phyloP scores from a whole-genome alignment of 2,888 invertebrate genomes.

The Hylaea fasciaria region DNA sequence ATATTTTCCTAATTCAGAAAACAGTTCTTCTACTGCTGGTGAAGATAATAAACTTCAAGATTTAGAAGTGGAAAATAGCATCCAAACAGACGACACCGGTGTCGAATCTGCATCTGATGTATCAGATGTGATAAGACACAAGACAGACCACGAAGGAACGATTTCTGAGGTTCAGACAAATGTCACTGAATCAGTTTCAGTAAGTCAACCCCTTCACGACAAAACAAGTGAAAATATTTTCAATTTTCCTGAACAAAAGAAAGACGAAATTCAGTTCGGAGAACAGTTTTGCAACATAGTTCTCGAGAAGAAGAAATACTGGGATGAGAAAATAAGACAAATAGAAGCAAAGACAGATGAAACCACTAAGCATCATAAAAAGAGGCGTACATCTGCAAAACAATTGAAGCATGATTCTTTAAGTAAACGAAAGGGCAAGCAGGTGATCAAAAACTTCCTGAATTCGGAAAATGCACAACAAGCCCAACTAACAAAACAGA shows the following conservation, averaged over 20 bases:
- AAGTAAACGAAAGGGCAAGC: constrained; percentile 75
- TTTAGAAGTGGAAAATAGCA: constrained; percentile 38
- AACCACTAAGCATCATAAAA: constrained; percentile 61
- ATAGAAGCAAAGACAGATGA: constrained; percentile 74
- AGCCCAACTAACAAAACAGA: constrained; percentile 39
- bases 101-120: constrained; percentile 82
- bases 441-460: constrained; percentile 71
- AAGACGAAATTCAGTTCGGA: constrained; percentile 63
- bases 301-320: constrained; percentile 78
- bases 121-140: constrained; percentile 82
- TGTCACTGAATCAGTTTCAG: constrained; percentile 83
- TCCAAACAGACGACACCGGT: constrained; percentile 50
- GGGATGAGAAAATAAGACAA: constrained; percentile 79
- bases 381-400: constrained; percentile 63
- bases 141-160: constrained; percentile 69
- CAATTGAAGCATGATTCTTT: constrained; percentile 74
- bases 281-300: constrained; percentile 70
- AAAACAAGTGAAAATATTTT: constrained; percentile 43
- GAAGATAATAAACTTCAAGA: constrained; percentile 53
- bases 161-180: constrained; percentile 84
- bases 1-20: constrained; percentile 67
- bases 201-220: constrained; percentile 76
- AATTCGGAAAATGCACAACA: constrained; percentile 50
- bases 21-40: constrained; percentile 49
- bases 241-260: constrained; percentile 29